phyloP scores from a whole-genome alignment of 2,797 vertebrate genomes.

The Cyprinella venusta region DNA sequence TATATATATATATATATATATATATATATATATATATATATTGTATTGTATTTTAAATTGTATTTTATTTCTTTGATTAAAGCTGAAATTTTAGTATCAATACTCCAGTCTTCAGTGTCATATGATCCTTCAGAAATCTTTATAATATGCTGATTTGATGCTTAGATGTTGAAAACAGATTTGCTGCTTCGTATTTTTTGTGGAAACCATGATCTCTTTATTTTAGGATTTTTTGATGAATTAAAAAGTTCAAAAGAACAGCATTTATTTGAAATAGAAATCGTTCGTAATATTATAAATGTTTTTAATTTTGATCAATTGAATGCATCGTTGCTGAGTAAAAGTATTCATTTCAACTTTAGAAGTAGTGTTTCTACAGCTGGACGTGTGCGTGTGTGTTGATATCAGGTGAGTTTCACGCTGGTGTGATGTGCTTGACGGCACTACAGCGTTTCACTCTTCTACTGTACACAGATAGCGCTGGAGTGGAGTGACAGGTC shows the following conservation, averaged over 20 bases:
- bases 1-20: no score
- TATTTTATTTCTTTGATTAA: not conserved
- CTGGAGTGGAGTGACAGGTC: slow-evolving; percentile 30
- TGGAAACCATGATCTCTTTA: not conserved
- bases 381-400: slow-evolving; percentile 18
- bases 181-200: not conserved
- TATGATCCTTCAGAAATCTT: not conserved
- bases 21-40: no score
- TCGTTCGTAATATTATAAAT: not conserved
- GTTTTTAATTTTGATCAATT: not conserved
- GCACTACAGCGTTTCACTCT: slow-evolving; percentile 15
- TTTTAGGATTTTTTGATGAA: not conserved
- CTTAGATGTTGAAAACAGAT: not conserved
- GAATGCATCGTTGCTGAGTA: not conserved
- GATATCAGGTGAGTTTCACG: slow-evolving; percentile 6
- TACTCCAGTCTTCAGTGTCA: not conserved
- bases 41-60: no score
- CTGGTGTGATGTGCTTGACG: not conserved
- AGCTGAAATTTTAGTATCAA: not conserved
- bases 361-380: not conserved
- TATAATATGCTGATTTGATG: not conserved
- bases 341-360: not conserved
- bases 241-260: not conserved
- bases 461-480: slow-evolving; percentile 46
- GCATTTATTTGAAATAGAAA: not conserved